Evolutionary conservation across 2,888 invertebrate species (phyloP).

Genomic region (Drosophila merina): DNA sequence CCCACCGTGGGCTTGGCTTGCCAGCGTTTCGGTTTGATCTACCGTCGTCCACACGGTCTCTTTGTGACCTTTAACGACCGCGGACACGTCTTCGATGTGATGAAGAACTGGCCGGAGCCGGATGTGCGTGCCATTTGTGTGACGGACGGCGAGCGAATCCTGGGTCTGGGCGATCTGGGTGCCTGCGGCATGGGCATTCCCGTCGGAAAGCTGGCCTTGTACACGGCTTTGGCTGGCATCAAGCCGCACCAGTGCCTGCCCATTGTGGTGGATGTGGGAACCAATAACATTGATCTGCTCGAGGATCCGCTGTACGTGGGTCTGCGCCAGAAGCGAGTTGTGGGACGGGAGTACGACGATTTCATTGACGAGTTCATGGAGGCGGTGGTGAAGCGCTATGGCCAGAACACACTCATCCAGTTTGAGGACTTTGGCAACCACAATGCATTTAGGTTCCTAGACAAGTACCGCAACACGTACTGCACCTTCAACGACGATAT

Average conservation of each 20-base stretch:
- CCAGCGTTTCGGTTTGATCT: conserved; percentile 98
- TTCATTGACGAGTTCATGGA: conserved; percentile 99
- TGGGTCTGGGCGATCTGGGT: conserved; percentile 98
- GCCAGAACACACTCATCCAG: conserved; percentile 93
- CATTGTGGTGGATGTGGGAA: conserved; percentile 96
- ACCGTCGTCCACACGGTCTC: conserved; percentile 96
- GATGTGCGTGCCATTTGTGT: conserved; percentile 95
- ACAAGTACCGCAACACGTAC: conserved; percentile 94
- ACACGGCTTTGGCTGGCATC: conserved; percentile 98
- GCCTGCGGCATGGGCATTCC: conserved; percentile 99
- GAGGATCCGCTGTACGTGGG: conserved; percentile 98
- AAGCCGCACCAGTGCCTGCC: conserved; percentile 97
- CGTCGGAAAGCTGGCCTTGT: conserved; percentile 97
- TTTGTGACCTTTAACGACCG: conserved; percentile 98
- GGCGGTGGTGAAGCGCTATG: conserved; percentile 93
- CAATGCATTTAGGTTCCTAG: conserved; percentile 97
- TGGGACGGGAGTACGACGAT: conserved; percentile 94
- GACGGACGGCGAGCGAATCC: conserved; percentile 98
- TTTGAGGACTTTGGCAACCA: conserved; percentile 99
- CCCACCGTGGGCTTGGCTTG: conserved; percentile 99
- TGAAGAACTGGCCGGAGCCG: conserved; percentile 88
- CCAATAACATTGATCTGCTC: conserved; percentile 94
- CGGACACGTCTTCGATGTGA: conserved; percentile 94
- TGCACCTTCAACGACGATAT: conserved; percentile 99
- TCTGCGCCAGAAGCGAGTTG: conserved; percentile 91